These are phyloP conservation scores for Chironomus tentans DNA, from an alignment of 2,888 invertebrate species.

Conservation along the genomic window DNA sequence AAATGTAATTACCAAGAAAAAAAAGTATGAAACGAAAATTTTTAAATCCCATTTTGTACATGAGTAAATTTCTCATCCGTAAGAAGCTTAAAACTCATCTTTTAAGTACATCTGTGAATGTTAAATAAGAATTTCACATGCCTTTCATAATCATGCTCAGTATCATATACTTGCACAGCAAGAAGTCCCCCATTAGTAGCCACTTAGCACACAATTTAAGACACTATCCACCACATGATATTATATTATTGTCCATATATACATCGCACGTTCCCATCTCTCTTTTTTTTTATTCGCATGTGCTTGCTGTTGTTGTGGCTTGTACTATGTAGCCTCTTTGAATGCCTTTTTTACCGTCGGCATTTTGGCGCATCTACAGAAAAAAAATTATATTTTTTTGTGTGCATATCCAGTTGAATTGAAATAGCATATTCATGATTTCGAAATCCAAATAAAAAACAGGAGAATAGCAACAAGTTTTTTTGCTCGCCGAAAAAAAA, in stretches of 20 bases:
- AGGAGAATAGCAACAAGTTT: not conserved
- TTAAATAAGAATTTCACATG: not conserved
- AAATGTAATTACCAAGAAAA: no score
- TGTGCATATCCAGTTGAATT: not conserved
- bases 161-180: not conserved
- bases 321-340: not conserved
- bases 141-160: not conserved
- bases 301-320: no score
- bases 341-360: constrained; percentile 5
- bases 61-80: no score
- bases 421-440: not conserved
- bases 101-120: no score
- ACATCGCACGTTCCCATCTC: not conserved
- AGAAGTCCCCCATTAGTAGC: not conserved
- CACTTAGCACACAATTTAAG: not conserved
- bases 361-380: not conserved
- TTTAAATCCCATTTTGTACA: no score
- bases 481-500: not conserved
- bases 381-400: not conserved
- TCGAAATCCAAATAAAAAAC: not conserved
- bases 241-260: not conserved
- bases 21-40: no score
- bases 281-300: not conserved
- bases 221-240: not conserved
- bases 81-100: no score